These are phyloP conservation scores for Orthosia gracilis DNA, from an alignment of 2,888 invertebrate genomes.

Conservation along the genomic window DNA sequence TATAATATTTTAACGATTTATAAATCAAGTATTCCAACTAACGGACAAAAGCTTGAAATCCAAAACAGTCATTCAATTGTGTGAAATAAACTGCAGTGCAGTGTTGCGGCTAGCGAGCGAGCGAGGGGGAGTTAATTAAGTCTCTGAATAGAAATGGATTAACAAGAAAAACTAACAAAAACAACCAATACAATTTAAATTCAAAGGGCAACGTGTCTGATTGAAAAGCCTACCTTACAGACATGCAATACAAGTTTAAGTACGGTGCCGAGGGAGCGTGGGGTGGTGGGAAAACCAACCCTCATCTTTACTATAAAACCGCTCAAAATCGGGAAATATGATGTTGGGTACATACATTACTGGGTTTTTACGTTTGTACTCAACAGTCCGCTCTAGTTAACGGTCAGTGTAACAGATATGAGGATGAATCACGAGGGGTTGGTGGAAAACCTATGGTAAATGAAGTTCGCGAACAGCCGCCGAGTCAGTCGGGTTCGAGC, in stretches of 20 bases:
- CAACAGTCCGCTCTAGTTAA: background rate
- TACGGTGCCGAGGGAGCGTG: slow-evolving; percentile 72
- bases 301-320: slow-evolving; percentile 48
- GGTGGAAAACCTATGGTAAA: slow-evolving; percentile 63
- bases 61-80: slow-evolving; percentile 45
- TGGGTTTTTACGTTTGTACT: slow-evolving; percentile 7
- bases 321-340: slow-evolving; percentile 8
- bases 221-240: slow-evolving; percentile 86
- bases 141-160: slow-evolving; percentile 62
- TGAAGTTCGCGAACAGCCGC: slow-evolving; percentile 59
- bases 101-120: slow-evolving; percentile 36
- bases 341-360: slow-evolving; percentile 63
- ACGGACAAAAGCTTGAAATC: slow-evolving; percentile 21
- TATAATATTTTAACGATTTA: background rate
- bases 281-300: slow-evolving; percentile 69
- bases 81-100: slow-evolving; percentile 51
- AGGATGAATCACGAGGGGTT: slow-evolving; percentile 26
- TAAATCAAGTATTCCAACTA: background rate
- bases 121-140: slow-evolving; percentile 72
- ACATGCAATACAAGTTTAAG: slow-evolving; percentile 84
- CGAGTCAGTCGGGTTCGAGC: slow-evolving; percentile 73
- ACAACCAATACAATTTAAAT: slow-evolving; percentile 61
- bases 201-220: slow-evolving; percentile 77
- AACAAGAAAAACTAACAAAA: slow-evolving; percentile 66
- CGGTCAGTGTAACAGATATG: slow-evolving; percentile 68